phyloP scores from a whole-genome alignment of 2,888 invertebrate genomes.

The Stomorhina lunata region DNA sequence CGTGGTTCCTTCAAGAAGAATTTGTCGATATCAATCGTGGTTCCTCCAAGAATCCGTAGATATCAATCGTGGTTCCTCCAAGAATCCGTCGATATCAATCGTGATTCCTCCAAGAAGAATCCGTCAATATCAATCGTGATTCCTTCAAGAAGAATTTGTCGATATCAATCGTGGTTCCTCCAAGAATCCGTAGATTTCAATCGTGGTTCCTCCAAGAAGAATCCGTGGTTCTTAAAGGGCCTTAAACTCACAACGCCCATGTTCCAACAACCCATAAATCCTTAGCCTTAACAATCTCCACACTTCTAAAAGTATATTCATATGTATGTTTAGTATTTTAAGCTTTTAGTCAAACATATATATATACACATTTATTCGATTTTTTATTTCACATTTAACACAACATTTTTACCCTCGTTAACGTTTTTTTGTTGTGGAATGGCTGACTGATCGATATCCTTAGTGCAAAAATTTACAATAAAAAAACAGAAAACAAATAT shows the following conservation, averaged over 20 bases:
- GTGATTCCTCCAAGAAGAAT: too few relatives aligned
- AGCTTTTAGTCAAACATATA: not conserved
- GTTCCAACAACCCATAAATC: not conserved
- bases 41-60: too few relatives aligned
- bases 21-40: too few relatives aligned
- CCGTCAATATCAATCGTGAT: too few relatives aligned
- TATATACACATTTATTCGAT: not conserved
- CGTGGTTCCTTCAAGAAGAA: too few relatives aligned
- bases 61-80: too few relatives aligned
- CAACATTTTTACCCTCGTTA: constrained; percentile 59
- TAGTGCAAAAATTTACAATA: constrained; percentile 35
- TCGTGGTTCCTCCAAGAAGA: too few relatives aligned
- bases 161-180: too few relatives aligned
- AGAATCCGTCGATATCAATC: too few relatives aligned
- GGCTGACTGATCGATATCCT: constrained; percentile 60
- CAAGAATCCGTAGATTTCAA: too few relatives aligned
- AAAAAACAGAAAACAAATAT: not conserved
- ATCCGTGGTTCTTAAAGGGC: too few relatives aligned
- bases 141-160: too few relatives aligned
- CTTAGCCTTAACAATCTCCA: not conserved
- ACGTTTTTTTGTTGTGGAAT: constrained; percentile 38
- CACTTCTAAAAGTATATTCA: not conserved
- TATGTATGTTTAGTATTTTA: constrained; percentile 20
- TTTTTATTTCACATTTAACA: constrained; percentile 47
- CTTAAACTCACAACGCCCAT: not conserved